Evolutionary conservation across 2,797 vertebrate genomes (phyloP).

Genomic region (Monodelphis domestica): DNA sequence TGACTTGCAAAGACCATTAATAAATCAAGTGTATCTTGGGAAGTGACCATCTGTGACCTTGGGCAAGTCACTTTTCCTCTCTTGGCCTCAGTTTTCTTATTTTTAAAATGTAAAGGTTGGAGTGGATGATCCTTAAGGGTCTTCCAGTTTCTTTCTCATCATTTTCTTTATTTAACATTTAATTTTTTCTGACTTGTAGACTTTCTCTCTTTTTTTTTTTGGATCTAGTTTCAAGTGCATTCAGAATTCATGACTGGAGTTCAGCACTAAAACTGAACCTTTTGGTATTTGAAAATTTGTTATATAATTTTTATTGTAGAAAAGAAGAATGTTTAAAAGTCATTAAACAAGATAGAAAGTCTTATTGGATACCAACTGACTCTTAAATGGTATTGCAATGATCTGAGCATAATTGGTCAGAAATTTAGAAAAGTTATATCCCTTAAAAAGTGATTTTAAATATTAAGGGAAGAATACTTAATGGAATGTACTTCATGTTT

Average conservation of each 20-base stretch:
- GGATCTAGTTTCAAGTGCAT: slow-evolving; percentile 48
- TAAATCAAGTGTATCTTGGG: background rate
- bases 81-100: background rate
- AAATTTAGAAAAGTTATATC: slow-evolving; percentile 77
- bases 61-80: background rate
- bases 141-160: background rate
- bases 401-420: slow-evolving; percentile 78
- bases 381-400: slow-evolving; percentile 78
- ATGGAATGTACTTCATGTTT: slow-evolving; percentile 59
- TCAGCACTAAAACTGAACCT: slow-evolving; percentile 77
- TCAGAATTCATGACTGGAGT: slow-evolving; percentile 62
- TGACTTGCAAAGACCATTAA: background rate
- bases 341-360: slow-evolving; percentile 78
- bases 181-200: slow-evolving; percentile 29
- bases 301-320: slow-evolving; percentile 67
- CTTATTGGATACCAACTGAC: slow-evolving; percentile 74
- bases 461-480: slow-evolving; percentile 65
- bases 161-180: background rate
- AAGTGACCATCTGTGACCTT: background rate
- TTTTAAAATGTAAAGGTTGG: background rate
- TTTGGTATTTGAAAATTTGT: slow-evolving; percentile 63
- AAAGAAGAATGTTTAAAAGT: slow-evolving; percentile 77
- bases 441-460: slow-evolving; percentile 78
- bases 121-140: background rate
- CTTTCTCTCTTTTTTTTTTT: slow-evolving; percentile 64